Conservation (phyloP, 2,888 invertebrate species). For the Lycophotia porphyrea region DNA sequence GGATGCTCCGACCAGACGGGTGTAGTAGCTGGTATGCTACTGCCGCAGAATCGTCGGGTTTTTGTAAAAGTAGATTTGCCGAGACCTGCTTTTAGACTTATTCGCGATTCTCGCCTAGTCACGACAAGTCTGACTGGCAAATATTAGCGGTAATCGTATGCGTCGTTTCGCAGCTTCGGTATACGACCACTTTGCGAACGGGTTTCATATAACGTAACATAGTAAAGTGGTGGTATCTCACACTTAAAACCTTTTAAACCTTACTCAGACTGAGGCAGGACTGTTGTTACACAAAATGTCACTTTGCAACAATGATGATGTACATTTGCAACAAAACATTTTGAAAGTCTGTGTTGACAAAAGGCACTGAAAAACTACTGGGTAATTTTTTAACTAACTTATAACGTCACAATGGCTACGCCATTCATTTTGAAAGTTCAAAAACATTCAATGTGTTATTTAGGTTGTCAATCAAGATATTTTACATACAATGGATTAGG, state of each 20-base stretch:
- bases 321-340: neutral
- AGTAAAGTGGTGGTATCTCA: neutral
- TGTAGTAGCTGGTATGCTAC: too few species aligned
- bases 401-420: neutral
- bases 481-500: neutral
- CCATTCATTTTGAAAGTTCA: neutral
- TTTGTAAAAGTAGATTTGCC: slow-evolving; percentile 2
- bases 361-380: neutral
- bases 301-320: neutral
- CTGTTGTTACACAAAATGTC: neutral
- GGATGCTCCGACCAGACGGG: too few species aligned
- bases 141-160: slow-evolving; percentile 46
- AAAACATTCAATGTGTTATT: neutral
- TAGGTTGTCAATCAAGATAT: neutral
- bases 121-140: slow-evolving; percentile 28
- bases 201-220: slow-evolving; percentile 15
- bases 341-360: too few species aligned
- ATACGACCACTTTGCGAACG: slow-evolving; percentile 24
- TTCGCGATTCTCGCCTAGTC: slow-evolving; percentile 28
- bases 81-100: slow-evolving; percentile 13
- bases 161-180: slow-evolving; percentile 19
- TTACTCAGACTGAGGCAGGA: neutral
- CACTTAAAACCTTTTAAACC: slow-evolving; percentile 7
- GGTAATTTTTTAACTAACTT: neutral
- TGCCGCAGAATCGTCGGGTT: too few species aligned